Evolutionary conservation across 2,797 vertebrate genomes (phyloP).

Genomic region (Tachyglossus aculeatus): DNA sequence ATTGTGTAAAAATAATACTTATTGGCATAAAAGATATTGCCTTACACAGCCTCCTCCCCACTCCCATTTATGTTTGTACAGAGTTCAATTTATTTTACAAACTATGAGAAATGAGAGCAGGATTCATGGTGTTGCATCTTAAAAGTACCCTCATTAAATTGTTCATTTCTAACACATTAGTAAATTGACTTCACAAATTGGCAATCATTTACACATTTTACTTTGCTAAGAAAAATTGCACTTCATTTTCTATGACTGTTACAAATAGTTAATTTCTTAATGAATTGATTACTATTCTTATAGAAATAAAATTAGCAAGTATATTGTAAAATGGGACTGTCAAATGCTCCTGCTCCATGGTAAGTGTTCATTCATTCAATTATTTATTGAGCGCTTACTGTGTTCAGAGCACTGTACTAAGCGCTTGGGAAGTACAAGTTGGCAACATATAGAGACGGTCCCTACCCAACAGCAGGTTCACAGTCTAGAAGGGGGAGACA

Average conservation of each 20-base stretch:
- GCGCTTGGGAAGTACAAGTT: no score
- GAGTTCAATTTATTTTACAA: slow-evolving; percentile 24
- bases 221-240: slow-evolving; percentile 44
- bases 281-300: slow-evolving; percentile 9
- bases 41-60: not conserved
- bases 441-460: no score
- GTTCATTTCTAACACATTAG: slow-evolving; percentile 51
- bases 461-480: no score
- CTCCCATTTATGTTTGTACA: not conserved
- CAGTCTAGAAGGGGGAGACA: no score
- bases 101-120: slow-evolving; percentile 22
- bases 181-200: slow-evolving; percentile 64
- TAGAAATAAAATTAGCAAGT: slow-evolving; percentile 21
- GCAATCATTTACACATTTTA: slow-evolving; percentile 54
- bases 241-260: slow-evolving; percentile 28
- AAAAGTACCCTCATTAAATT: slow-evolving; percentile 38
- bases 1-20: slow-evolving; percentile 11
- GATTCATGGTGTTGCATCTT: slow-evolving; percentile 16
- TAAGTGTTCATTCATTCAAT: no score
- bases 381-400: no score
- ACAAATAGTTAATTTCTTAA: slow-evolving; percentile 43
- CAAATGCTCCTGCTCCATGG: no score
- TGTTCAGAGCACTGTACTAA: no score
- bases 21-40: not conserved
- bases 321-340: no score